Percentiles rank a stretch among this genome's conserved stretches.
phyloP scores from a whole-genome alignment of 1,140 invertebrate genomes.

The Parasteatoda tepidariorum region DNA sequence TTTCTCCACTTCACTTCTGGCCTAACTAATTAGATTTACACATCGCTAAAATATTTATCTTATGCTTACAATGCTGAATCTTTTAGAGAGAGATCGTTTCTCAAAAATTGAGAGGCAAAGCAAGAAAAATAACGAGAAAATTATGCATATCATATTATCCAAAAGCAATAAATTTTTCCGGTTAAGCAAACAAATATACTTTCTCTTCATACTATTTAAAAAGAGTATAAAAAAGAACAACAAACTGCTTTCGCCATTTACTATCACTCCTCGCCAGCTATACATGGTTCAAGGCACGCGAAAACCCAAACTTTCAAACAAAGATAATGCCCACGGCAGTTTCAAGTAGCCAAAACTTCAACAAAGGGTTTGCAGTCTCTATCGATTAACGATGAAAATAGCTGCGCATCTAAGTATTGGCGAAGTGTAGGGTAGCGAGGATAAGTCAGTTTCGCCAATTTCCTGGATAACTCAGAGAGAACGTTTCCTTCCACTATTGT shows the following conservation, averaged over 20 bases:
- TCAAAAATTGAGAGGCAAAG: neutral
- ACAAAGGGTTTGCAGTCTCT: neutral
- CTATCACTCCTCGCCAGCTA: neutral
- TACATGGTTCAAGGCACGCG: neutral
- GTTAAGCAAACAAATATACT: neutral
- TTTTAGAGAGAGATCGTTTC: neutral
- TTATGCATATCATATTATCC: neutral
- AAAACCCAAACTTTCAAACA: neutral
- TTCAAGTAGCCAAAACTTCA: neutral
- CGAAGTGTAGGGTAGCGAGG: neutral
- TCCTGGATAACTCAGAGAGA: too few relatives aligned
- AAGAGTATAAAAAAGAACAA: neutral
- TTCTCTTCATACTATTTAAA: neutral
- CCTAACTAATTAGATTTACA: neutral
- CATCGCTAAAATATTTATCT: neutral
- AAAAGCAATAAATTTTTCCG: neutral
- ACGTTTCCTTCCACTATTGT: too few relatives aligned
- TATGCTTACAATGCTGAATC: neutral
- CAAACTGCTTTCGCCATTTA: neutral
- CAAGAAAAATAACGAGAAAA: neutral
- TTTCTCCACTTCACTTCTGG: neutral
- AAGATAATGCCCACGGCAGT: neutral
- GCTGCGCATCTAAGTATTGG: neutral
- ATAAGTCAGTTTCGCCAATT: too few relatives aligned
- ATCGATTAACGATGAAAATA: neutral